These are phyloP conservation scores for Hypomecis atomaria DNA, from an alignment of 2,888 invertebrate species.

Conservation along the genomic window DNA sequence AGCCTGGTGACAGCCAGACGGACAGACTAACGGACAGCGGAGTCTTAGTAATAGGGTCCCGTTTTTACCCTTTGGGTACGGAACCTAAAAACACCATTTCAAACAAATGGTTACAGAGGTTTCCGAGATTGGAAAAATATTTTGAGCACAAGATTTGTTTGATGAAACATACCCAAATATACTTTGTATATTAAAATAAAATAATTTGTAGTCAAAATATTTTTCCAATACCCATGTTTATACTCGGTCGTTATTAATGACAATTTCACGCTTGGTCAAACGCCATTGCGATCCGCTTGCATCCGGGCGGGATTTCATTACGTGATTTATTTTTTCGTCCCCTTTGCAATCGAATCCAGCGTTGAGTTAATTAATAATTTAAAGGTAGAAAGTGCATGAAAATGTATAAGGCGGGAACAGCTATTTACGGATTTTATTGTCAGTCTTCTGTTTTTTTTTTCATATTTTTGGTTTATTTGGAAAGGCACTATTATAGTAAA, in stretches of 20 bases:
- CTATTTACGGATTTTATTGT: background rate
- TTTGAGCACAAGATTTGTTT: background rate
- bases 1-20: too few species aligned
- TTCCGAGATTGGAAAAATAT: too few species aligned
- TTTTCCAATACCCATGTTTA: background rate
- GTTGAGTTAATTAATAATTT: conserved; percentile 81
- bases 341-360: conserved; percentile 66
- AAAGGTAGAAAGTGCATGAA: conserved; percentile 51
- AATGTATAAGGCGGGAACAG: conserved; percentile 4
- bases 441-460: too few species aligned
- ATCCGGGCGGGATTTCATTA: conserved; percentile 75
- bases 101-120: too few species aligned
- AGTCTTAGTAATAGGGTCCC: too few species aligned
- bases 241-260: conserved; percentile 65
- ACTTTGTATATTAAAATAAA: too few species aligned
- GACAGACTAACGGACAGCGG: too few species aligned
- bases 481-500: too few species aligned
- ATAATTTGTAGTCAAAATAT: background rate
- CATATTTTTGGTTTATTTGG: too few species aligned
- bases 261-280: conserved; percentile 69
- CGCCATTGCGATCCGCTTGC: conserved; percentile 65
- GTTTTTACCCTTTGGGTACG: too few species aligned
- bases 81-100: too few species aligned
- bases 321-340: conserved; percentile 72
- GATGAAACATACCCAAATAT: too few species aligned